phyloP scores from a whole-genome alignment of 1,140 invertebrate species.

The Berghia stephanieae region DNA sequence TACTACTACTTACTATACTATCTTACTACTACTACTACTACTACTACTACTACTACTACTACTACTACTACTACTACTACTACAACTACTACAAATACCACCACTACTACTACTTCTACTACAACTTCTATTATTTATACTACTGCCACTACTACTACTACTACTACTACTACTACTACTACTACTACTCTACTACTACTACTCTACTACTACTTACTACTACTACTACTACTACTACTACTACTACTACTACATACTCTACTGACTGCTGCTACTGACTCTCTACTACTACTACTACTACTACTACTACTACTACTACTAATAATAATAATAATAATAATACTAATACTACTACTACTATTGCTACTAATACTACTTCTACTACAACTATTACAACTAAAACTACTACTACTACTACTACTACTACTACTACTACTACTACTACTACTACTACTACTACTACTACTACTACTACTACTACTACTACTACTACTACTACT shows the following conservation, averaged over 20 bases:
- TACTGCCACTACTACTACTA: constrained; percentile 34
- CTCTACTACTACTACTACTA: constrained; percentile 34
- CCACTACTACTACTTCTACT: too few relatives aligned
- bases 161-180: constrained; percentile 31
- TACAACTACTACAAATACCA: too few relatives aligned
- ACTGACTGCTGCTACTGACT: not conserved
- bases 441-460: constrained; percentile 39
- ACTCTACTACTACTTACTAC: too few relatives aligned
- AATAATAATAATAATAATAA: constrained; percentile 31
- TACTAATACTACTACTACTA: constrained; percentile 34
- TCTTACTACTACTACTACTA: too few relatives aligned
- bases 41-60: constrained; percentile 35
- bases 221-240: too few relatives aligned
- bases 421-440: constrained; percentile 40
- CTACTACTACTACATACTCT: too few relatives aligned
- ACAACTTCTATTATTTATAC: not conserved
- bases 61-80: constrained; percentile 36
- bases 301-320: too few relatives aligned
- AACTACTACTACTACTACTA: constrained; percentile 35
- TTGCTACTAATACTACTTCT: constrained; percentile 31
- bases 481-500: constrained; percentile 39
- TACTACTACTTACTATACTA: too few relatives aligned
- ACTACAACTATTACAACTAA: constrained; percentile 31
- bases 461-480: constrained; percentile 37
- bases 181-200: too few relatives aligned